Percentiles rank a stretch among this genome's conserved stretches.
These are phyloP conservation scores for Glomeris marginata DNA, from an alignment of 2,888 invertebrate genomes.

Conservation along the genomic window DNA sequence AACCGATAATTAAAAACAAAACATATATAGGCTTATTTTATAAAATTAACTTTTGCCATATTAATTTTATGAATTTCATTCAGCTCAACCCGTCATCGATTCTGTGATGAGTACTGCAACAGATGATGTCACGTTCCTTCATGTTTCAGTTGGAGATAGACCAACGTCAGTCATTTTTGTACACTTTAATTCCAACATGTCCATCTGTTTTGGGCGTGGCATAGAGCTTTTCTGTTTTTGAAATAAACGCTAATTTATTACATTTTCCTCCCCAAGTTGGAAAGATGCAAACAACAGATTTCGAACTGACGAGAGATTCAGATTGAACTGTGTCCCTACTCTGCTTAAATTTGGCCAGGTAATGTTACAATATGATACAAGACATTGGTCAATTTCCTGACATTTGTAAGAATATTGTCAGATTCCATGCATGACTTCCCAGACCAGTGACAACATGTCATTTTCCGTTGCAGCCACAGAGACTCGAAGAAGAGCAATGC, in stretches of 20 bases:
- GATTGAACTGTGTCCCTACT: slow-evolving; percentile 66
- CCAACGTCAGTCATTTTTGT: slow-evolving; percentile 44
- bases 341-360: slow-evolving; percentile 55
- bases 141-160: slow-evolving; percentile 63
- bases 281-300: slow-evolving; percentile 66
- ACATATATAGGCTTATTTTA: too few relatives aligned
- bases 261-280: slow-evolving; percentile 44
- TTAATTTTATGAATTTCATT: slow-evolving; percentile 21
- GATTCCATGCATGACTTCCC: too few relatives aligned
- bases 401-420: too few relatives aligned
- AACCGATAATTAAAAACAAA: not conserved
- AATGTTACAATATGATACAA: slow-evolving; percentile 22
- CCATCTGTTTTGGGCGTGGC: not conserved
- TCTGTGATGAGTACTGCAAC: slow-evolving; percentile 44
- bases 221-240: not conserved
- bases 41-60: slow-evolving; percentile 1
- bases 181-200: not conserved
- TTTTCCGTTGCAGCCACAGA: slow-evolving; percentile 38
- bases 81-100: slow-evolving; percentile 64
- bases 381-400: too few relatives aligned
- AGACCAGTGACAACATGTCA: not conserved
- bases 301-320: slow-evolving; percentile 54
- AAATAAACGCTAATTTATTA: not conserved
- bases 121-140: slow-evolving; percentile 48
- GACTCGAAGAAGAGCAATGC: slow-evolving; percentile 63